A percentile compares a stretch with the other conserved stretches of the same genome.
Evolutionary conservation across 2,113 vertebrate genomes (phyloP).

Genomic region (Thomomys bottae): DNA sequence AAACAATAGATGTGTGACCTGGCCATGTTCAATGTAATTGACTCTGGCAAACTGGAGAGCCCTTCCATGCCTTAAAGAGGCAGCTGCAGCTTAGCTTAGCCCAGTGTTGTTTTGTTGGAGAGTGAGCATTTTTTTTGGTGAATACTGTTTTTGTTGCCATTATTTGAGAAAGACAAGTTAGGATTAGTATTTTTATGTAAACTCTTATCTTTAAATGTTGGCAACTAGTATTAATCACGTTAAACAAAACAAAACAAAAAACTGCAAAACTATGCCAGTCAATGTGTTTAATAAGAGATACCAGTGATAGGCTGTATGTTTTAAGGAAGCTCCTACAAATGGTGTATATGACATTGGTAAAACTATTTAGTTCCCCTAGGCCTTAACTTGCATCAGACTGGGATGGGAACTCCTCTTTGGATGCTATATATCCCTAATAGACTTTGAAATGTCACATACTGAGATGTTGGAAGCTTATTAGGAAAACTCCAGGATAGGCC

Average conservation of each 20-base stretch:
- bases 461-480: conserved; percentile 1
- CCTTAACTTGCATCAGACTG: not conserved
- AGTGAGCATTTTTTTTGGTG: not conserved
- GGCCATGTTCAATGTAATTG: not conserved
- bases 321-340: not conserved
- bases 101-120: not conserved
- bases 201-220: conserved; percentile 42
- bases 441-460: conserved; percentile 25
- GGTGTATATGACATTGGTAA: not conserved
- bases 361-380: not conserved
- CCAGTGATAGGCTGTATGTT: not conserved
- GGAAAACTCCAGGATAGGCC: not conserved
- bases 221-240: not conserved
- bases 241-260: not conserved
- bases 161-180: conserved; percentile 35
- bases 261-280: not conserved
- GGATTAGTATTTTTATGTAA: conserved; percentile 38
- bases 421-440: not conserved
- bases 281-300: not conserved
- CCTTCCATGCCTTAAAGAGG: not conserved
- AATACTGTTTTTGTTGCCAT: not conserved
- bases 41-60: not conserved
- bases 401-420: conserved; percentile 11
- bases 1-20: not conserved
- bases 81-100: not conserved